Base-by-base conservation (phyloP, 2,113 vertebrate species). In the Coptodon bakossiorum region DNA sequence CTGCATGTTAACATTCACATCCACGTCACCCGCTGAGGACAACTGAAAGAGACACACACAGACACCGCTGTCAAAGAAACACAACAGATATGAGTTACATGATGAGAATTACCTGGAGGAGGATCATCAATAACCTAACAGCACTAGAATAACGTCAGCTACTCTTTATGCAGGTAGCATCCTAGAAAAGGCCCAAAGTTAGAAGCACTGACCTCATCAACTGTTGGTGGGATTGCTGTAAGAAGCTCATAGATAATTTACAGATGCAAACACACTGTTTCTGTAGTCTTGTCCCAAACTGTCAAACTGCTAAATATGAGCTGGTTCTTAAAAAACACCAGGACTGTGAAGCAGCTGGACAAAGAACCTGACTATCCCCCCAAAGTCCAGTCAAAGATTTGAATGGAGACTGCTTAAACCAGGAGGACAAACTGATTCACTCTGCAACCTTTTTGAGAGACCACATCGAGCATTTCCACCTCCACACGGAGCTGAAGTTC, bases 1-100 rank as follows among this genome's bases (percentile, higher is more conserved):
- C 79, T 92, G 79, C 79, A 96, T 89, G 57, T 95, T 88, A 1
- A 96, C 56, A 1, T 9, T 81, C 22, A 96, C 52, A 1, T 94
- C 82, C 50, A 90, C 2, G 0, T 92, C 83, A 9, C 96, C 96
- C 4, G 48, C 3, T 0, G 3, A 3, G 16, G 95, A 91, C 92
- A 97, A 27, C 93, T 95, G 89, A 19, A 63, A 48, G 9, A 84
- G 36, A 63, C 34, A 86, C 59, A 86, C 11, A 78, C 19, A 61
- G 45, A 50, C n/a, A 78, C 4, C 2, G 1, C 24, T 31, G 2
- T 19, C 45, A 50, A 19, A 19, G 9, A 24, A 45, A 78, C 43
- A 76, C 43, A 12, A 29, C 24, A 76, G 43, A 76, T 27, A 48
- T 76, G 24, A 76, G 9, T 48, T 48, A 76, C 24, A 16, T 31